Percentiles rank a stretch among this genome's conserved stretches.
phyloP scores from a whole-genome alignment of 2,113 vertebrate genomes.

The Pachycephala philippinensis region DNA sequence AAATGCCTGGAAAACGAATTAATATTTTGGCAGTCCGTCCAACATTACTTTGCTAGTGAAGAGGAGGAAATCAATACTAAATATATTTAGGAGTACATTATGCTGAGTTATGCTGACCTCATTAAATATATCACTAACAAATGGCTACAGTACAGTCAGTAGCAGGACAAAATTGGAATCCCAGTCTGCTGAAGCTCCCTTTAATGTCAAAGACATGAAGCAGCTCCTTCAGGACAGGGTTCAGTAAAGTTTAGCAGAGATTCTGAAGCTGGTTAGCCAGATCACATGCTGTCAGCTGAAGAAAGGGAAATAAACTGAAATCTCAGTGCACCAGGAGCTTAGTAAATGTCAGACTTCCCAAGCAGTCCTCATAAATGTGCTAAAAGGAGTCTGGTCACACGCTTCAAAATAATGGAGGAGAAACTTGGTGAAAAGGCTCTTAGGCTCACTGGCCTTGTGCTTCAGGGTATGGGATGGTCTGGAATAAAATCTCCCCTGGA shows the following conservation, averaged over 20 bases:
- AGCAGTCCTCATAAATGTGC: background rate
- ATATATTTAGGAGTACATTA: slow-evolving; percentile 32
- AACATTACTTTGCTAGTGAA: background rate
- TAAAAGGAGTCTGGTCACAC: background rate
- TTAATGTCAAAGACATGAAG: background rate
- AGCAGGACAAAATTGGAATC: background rate
- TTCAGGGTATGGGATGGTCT: background rate
- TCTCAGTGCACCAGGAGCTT: background rate
- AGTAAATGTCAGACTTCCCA: background rate
- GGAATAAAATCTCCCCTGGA: background rate
- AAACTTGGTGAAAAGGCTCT: background rate
- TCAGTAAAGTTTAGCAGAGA: background rate
- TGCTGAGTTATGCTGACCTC: slow-evolving; percentile 39
- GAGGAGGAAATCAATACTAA: slow-evolving; percentile 42
- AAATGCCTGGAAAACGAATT: background rate
- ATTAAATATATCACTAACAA: slow-evolving; percentile 29
- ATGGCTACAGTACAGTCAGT: background rate
- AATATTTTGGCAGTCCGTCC: background rate
- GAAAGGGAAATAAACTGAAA: background rate
- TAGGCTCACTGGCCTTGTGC: background rate
- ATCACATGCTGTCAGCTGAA: background rate
- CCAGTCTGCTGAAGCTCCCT: background rate
- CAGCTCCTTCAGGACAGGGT: background rate
- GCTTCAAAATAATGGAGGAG: background rate
- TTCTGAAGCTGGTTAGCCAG: background rate